Evolutionary conservation across 2,797 vertebrate genomes (phyloP).

Genomic region (Orestias chungarensis): DNA sequence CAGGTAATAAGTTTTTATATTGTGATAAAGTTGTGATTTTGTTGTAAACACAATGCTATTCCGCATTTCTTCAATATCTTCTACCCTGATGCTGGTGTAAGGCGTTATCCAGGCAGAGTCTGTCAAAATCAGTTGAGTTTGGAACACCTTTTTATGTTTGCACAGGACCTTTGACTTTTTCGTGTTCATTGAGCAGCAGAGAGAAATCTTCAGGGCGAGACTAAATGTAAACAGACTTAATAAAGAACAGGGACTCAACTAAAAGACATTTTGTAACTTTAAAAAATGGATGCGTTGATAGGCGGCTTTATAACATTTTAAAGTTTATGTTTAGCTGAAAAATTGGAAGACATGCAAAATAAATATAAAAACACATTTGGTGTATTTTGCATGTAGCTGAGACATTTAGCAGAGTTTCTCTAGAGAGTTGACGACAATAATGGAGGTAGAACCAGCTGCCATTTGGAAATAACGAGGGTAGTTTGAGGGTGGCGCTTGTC

Average conservation of each 20-base stretch:
- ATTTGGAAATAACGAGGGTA: constrained; percentile 1
- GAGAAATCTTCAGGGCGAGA: background rate
- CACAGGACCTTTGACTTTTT: background rate
- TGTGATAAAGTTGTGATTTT: too few relatives aligned
- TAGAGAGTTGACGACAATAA: background rate
- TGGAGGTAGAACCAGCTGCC: background rate
- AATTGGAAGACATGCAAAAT: background rate
- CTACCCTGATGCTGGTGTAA: too few relatives aligned
- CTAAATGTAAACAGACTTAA: background rate
- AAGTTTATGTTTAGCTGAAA: background rate
- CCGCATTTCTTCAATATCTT: too few relatives aligned
- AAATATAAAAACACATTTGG: background rate
- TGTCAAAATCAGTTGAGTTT: background rate
- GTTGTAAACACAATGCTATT: too few relatives aligned
- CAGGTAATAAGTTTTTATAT: too few relatives aligned
- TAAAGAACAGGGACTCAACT: background rate
- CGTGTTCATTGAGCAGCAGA: constrained; percentile 5
- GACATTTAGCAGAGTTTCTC: constrained; percentile 12
- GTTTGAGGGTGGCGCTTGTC: background rate
- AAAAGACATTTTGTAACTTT: background rate
- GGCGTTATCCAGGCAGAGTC: background rate
- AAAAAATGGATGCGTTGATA: background rate
- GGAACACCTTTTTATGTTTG: background rate
- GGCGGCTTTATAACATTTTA: background rate
- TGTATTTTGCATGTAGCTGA: background rate